Base-by-base conservation (phyloP, 2,113 vertebrate species). In the Plecotus auritus region DNA sequence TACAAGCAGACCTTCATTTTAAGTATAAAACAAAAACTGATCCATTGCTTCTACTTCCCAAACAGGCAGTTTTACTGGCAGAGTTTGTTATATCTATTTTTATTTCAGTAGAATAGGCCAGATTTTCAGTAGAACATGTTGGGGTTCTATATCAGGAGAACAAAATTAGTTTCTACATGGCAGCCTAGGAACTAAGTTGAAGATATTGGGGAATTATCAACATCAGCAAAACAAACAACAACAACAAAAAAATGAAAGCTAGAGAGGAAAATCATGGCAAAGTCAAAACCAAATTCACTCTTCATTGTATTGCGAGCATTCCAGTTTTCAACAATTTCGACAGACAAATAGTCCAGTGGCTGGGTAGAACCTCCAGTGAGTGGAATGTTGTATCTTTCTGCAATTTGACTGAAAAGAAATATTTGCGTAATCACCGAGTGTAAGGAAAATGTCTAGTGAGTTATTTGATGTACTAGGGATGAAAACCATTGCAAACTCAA, bases 1-100 rank as follows among this genome's bases (percentile, higher is more conserved):
- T 72, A 42, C 1, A 93, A 74, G 26, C 35, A 94, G 22, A 82
- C 56, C 35, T 11, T 92, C 59, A 74, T 49, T 89, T 64, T 70
- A 73, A 90, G 42, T 49, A 89, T 69, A 74, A 95, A 92, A 84
- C 35, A 70, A 88, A 94, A 59, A 54, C 26, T 78, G 47, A 66
- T 32, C 37, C 18, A 2, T 91, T 92, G 64, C 51, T 80, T 95
- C 64, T 45, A n/a, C 69, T 49, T 95, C 28, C 6, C 82, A n/a
- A 91, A 91, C 84, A 64, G 28, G 16, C 32, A 78, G 32, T 64
- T 93, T 56, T 61, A 14, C 37, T 81, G 30, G 40, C 10, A 70
- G 20, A 73, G 5, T 47, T 85, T 61, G 11, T 90, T 37, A 18
- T 32, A 8, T 37, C 11, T 83, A 20, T 82, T 14, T 51, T 72